Evolutionary conservation across 92 coral and sea anemone genomes (phyloP).

Genomic region (Metridium senile): DNA sequence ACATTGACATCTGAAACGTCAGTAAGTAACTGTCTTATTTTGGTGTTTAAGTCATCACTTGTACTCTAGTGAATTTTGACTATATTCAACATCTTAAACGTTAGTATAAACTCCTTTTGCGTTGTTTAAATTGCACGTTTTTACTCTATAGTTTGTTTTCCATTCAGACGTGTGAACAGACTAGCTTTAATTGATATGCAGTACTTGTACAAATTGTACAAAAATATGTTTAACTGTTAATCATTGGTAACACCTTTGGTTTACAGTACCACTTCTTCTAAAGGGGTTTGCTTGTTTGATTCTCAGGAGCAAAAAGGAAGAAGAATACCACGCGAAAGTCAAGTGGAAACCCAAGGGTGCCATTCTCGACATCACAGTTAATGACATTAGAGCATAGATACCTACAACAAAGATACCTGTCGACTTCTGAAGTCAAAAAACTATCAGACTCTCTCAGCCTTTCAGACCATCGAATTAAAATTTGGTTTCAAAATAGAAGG

Average conservation of each 20-base stretch:
- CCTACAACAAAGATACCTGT: conserved; percentile 75
- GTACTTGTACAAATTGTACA: not conserved
- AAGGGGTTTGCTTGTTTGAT: not conserved
- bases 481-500: conserved; percentile 98
- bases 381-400: conserved; percentile 79
- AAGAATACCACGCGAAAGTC: conserved; percentile 75
- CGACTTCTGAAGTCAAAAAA: conserved; percentile 73
- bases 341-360: conserved; percentile 94
- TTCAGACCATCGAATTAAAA: conserved; percentile 89
- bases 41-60: no score
- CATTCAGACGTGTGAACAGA: no score
- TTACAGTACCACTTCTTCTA: not conserved
- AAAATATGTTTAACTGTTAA: not conserved
- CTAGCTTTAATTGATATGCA: not conserved
- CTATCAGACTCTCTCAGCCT: conserved; percentile 66
- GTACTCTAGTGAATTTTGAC: no score
- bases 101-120: no score
- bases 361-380: conserved; percentile 87
- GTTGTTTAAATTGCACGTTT: no score
- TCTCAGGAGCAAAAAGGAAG: conserved; percentile 39
- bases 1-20: no score
- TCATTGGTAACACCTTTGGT: not conserved
- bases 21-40: no score
- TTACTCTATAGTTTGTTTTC: no score
- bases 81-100: no score